A percentile compares a stretch with the other conserved stretches of the same genome.
Evolutionary conservation across 2,888 invertebrate species (phyloP).

Genomic region (Chrysolina oricalcia): DNA sequence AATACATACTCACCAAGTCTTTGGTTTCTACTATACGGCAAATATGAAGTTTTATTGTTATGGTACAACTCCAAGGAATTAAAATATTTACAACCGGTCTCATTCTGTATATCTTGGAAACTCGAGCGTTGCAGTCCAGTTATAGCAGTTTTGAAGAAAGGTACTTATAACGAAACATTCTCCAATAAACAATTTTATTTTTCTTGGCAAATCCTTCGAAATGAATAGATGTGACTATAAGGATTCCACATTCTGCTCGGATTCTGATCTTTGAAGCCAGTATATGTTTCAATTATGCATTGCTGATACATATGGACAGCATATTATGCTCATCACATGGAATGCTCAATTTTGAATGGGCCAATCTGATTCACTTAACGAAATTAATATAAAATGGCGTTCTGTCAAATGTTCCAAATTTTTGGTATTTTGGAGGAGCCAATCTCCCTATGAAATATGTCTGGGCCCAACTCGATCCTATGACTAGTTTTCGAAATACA

Average conservation of each 20-base stretch:
- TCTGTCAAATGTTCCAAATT: too few relatives aligned
- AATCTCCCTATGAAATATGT: too few relatives aligned
- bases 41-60: slow-evolving; percentile 34
- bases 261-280: too few relatives aligned
- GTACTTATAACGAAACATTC: slow-evolving; percentile 32
- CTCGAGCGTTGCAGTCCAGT: slow-evolving; percentile 26
- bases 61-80: slow-evolving; percentile 31
- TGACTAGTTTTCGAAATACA: too few relatives aligned
- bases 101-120: slow-evolving; percentile 18
- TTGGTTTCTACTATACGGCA: slow-evolving; percentile 1
- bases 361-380: too few relatives aligned
- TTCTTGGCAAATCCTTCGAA: slow-evolving; percentile 16
- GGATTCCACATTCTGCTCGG: background rate
- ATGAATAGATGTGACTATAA: background rate
- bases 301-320: too few relatives aligned
- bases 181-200: slow-evolving; percentile 15
- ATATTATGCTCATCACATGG: too few relatives aligned
- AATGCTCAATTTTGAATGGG: too few relatives aligned
- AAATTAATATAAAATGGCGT: too few relatives aligned
- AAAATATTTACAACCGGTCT: slow-evolving; percentile 35
- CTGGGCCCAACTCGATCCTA: too few relatives aligned
- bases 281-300: too few relatives aligned
- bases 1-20: slow-evolving; percentile 3
- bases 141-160: slow-evolving; percentile 38
- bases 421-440: too few relatives aligned